These are phyloP conservation scores for Carduelis carduelis DNA, from an alignment of 2,797 vertebrate species.

Conservation along the genomic window DNA sequence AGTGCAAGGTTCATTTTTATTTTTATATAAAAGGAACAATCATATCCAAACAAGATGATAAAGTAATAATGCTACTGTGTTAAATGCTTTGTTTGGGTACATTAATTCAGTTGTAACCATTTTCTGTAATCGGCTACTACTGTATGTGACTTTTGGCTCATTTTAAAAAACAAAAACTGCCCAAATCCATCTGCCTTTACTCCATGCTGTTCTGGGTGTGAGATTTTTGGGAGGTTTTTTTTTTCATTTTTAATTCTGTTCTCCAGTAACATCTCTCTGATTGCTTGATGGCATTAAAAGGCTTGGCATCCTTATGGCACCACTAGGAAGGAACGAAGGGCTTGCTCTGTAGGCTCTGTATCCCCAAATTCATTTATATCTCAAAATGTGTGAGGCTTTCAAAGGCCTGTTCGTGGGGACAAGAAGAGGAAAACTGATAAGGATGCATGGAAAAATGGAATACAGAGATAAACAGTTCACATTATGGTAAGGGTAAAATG, in stretches of 20 bases:
- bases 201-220: neutral
- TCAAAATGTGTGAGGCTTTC: neutral
- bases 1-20: neutral
- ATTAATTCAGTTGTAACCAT: neutral
- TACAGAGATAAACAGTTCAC: neutral
- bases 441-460: neutral
- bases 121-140: neutral
- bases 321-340: accelerated
- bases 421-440: neutral
- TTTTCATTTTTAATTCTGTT: neutral
- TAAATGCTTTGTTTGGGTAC: neutral
- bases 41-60: neutral
- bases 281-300: neutral
- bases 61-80: neutral
- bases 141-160: neutral
- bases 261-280: accelerated
- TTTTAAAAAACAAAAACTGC: neutral
- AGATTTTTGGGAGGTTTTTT: neutral
- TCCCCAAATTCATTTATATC: neutral
- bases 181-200: neutral
- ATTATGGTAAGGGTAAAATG: neutral
- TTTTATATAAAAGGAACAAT: neutral
- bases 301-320: neutral
- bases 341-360: neutral
- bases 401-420: neutral